phyloP scores from a whole-genome alignment of 2,888 invertebrate genomes.

The Caenorhabditis sinica region DNA sequence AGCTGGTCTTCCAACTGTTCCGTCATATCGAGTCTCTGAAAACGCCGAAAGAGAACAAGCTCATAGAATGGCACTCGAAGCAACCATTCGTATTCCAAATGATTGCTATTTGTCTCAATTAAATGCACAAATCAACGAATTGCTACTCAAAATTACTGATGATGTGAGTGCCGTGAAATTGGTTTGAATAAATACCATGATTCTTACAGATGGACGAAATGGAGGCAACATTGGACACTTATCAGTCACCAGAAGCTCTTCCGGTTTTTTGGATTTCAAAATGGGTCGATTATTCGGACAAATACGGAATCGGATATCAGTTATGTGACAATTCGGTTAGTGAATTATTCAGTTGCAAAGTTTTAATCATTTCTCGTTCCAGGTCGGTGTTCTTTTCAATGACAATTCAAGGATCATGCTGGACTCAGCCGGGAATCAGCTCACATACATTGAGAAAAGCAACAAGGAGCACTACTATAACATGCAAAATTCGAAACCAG shows the following conservation, averaged over 20 bases:
- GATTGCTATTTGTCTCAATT: slow-evolving; percentile 55
- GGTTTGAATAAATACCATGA: not conserved
- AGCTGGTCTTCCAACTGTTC: not conserved
- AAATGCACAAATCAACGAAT: slow-evolving; percentile 36
- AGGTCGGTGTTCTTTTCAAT: slow-evolving; percentile 96
- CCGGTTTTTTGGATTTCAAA: slow-evolving; percentile 98
- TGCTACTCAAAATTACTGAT: slow-evolving; percentile 15
- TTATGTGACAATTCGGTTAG: slow-evolving; percentile 92
- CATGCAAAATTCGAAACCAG: slow-evolving; percentile 87
- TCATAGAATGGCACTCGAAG: slow-evolving; percentile 44
- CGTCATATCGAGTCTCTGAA: slow-evolving; percentile 19
- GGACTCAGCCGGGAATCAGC: slow-evolving; percentile 93
- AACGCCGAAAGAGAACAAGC: slow-evolving; percentile 48
- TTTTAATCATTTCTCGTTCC: not conserved
- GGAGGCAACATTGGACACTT: slow-evolving; percentile 88
- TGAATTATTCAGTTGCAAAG: not conserved
- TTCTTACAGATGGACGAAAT: slow-evolving; percentile 45
- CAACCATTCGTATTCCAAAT: slow-evolving; percentile 47
- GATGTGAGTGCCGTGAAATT: slow-evolving; percentile 24
- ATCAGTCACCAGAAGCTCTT: slow-evolving; percentile 95
- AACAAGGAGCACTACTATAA: slow-evolving; percentile 94
- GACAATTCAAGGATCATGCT: slow-evolving; percentile 96
- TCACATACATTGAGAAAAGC: slow-evolving; percentile 96
- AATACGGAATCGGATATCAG: slow-evolving; percentile 99
- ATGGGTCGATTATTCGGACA: slow-evolving; percentile 99